Evolutionary conservation across 2,888 invertebrate genomes (phyloP), one percentile per base, ranked within the genome.

Genomic region (Chironomus riparius): DNA sequence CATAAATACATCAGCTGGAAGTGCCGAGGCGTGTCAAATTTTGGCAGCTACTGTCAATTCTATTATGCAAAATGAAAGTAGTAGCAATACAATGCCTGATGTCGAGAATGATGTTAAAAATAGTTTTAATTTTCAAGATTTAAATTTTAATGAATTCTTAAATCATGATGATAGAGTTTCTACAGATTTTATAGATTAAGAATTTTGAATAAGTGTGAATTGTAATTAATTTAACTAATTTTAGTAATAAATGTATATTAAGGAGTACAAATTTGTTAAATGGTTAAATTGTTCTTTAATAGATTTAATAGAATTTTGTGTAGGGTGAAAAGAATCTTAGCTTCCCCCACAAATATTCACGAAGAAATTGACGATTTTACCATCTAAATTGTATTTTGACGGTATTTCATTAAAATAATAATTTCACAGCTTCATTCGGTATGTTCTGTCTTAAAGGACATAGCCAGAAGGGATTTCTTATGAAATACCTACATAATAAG

Each of bases 21-120:
- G 72, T 38, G 72, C 72, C 10, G 72, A 72, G 47, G 72, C 72
- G 13, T 65, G 65, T 22, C 72, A 72, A 72, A 72, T 72, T 4
- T 15, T 72, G 5, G 72, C 72, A 2, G 72, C 72, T 1, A 72
- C 72, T 18, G 72, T 72, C 13, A 72, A 72, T 18, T 61, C 61
- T 0, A n/a, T 72, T n/a, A 72, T 72, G 72, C 61, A 28, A 18
- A 72, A 61, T 12, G 72, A 72, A 21, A 61, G 28, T 13, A 61
- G 72, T 10, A 38, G 38, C 18, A 72, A 22, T 21, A 47, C 15
- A n/a, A 24, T 28, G 10, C 28, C 72, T 15, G 28, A 24, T 12
- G 62, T 18, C 28, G 62, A 62, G 10, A 50, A 61, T 15, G 61
- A 72, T 18, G 28, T 21, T 4, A 15, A 22, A 15, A 50, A 72